These are phyloP conservation scores for Parnassius apollo DNA, from an alignment of 2,888 invertebrate species.

Conservation along the genomic window DNA sequence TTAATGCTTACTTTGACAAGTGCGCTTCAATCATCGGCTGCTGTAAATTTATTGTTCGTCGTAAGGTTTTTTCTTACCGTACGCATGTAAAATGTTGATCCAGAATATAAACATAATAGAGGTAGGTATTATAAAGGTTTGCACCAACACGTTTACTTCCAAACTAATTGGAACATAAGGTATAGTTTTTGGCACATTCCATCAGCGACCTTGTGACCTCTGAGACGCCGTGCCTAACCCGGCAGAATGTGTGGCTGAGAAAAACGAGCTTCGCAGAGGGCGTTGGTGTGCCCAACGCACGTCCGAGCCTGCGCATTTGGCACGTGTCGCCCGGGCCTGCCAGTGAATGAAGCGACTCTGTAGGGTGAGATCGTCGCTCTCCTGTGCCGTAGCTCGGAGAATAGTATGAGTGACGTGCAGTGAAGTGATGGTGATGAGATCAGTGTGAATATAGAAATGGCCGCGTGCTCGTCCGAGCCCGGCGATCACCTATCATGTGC, in stretches of 20 bases:
- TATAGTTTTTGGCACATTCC: constrained; percentile 21
- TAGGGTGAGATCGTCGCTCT: constrained; percentile 49
- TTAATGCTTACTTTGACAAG: too few species aligned
- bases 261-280: constrained; percentile 49
- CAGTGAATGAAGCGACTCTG: constrained; percentile 69
- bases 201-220: constrained; percentile 71
- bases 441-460: constrained; percentile 66
- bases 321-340: constrained; percentile 61
- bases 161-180: constrained; percentile 2
- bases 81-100: too few species aligned
- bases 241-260: constrained; percentile 57
- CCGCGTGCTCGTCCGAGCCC: constrained; percentile 66
- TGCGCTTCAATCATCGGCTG: too few species aligned
- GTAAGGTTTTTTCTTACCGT: too few species aligned
- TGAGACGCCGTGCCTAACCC: constrained; percentile 55
- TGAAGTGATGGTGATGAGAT: constrained; percentile 56
- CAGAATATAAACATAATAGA: too few species aligned
- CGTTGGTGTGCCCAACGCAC: constrained; percentile 59
- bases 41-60: too few species aligned
- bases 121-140: too few species aligned
- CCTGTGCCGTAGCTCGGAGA: constrained; percentile 36
- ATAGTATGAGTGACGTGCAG: constrained; percentile 61
- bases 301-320: constrained; percentile 68
- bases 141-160: not conserved
- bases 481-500: constrained; percentile 69